Evolutionary conservation across 2,888 invertebrate species (phyloP).

Genomic region (Hermaeophaga mercurialis): DNA sequence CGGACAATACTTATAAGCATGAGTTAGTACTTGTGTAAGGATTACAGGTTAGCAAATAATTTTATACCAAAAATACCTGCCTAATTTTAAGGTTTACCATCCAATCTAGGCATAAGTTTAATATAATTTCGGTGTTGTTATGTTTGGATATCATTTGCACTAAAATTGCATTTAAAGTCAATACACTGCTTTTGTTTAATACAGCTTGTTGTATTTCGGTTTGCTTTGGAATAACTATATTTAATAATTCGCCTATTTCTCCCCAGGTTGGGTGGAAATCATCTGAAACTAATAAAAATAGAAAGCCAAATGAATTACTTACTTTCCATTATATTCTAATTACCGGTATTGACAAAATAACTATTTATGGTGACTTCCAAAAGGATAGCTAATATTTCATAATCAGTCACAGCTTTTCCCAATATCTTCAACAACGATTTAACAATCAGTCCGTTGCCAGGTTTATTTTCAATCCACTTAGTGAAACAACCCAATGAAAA

Average conservation of each 20-base stretch:
- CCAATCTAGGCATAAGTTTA: constrained; percentile 52
- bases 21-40: too few species aligned
- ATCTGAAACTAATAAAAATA: constrained; percentile 40
- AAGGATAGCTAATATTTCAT: constrained; percentile 59
- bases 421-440: constrained; percentile 59
- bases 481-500: constrained; percentile 51
- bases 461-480: constrained; percentile 60
- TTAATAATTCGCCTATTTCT: constrained; percentile 55
- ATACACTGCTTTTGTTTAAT: constrained; percentile 60
- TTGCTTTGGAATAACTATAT: constrained; percentile 58
- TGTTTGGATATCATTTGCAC: constrained; percentile 57
- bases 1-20: too few species aligned
- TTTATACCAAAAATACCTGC: constrained; percentile 57
- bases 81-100: constrained; percentile 58
- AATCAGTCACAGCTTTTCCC: constrained; percentile 57
- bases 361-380: constrained; percentile 62
- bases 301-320: too few species aligned
- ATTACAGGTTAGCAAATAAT: too few species aligned
- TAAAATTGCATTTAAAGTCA: constrained; percentile 63
- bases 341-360: constrained; percentile 63
- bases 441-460: constrained; percentile 59
- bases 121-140: constrained; percentile 46
- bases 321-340: too few species aligned
- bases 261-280: constrained; percentile 58
- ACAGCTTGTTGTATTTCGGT: constrained; percentile 60